These are phyloP conservation scores for Molanna angustata DNA, from an alignment of 2,888 invertebrate genomes.

Conservation along the genomic window DNA sequence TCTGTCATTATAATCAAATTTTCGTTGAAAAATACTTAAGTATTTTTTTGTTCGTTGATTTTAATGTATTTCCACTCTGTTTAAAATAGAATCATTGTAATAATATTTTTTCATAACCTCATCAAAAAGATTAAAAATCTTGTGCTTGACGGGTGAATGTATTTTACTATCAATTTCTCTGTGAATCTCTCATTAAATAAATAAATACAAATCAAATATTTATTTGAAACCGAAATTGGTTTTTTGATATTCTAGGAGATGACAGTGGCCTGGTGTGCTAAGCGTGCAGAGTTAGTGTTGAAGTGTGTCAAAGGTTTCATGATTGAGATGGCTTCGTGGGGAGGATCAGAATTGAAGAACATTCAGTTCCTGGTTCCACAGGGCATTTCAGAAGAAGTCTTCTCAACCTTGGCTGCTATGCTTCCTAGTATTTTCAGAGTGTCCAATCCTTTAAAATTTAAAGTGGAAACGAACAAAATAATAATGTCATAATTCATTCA, in stretches of 20 bases:
- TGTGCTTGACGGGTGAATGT: too few relatives aligned
- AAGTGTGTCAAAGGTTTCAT: conserved; percentile 99
- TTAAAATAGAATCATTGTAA: too few relatives aligned
- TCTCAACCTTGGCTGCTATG: conserved; percentile 79
- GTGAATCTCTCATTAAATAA: too few relatives aligned
- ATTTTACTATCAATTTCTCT: too few relatives aligned
- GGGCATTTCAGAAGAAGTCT: conserved; percentile 80
- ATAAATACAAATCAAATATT: too few relatives aligned
- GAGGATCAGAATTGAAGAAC: conserved; percentile 85
- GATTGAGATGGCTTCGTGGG: conserved; percentile 96
- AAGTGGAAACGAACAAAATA: conserved; percentile 41
- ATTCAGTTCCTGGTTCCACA: conserved; percentile 79
- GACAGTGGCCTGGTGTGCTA: conserved; percentile 95
- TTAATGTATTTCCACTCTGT: too few relatives aligned
- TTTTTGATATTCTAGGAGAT: conserved; percentile 67
- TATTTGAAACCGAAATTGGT: too few relatives aligned
- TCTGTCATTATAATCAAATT: too few relatives aligned
- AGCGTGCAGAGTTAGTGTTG: conserved; percentile 93
- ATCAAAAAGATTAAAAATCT: too few relatives aligned
- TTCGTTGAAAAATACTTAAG: too few relatives aligned
- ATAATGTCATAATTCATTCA: neutral
- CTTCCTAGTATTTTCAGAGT: conserved; percentile 90
- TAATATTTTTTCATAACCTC: too few relatives aligned
- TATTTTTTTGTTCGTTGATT: too few relatives aligned
- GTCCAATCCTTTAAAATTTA: conserved; percentile 87